Base-by-base conservation (phyloP, 2,113 vertebrate genomes). In the Rhea americana region DNA sequence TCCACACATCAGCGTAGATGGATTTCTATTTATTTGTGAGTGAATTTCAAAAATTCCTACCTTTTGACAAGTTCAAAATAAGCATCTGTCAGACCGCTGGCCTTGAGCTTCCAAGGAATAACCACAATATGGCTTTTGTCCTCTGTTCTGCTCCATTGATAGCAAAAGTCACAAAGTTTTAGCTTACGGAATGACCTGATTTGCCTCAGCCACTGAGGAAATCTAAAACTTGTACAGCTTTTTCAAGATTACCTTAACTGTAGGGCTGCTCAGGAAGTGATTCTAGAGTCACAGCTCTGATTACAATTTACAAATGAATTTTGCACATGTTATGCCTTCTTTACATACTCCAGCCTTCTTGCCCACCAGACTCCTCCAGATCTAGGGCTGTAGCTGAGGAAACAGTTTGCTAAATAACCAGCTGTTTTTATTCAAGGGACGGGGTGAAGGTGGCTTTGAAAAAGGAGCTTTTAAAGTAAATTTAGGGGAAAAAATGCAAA, bases 401-500 rank as follows among this genome's bases (percentile, higher is more conserved):
- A 75, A 73, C 21, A 65, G 41, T 58, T 50, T 72, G 35, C 24
- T 16, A 83, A 87, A n/a, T 7, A 74, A 67, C 37, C 48, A 56
- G 13, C 32, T 83, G 22, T 30, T 87, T 71, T 65, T 55, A 35
- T 67, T 47, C 21, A 68, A 63, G 47, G 20, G 41, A 56, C 8
- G 30, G 30, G 47, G 32, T 5, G 48, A 93, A 78, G 45, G 39
- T 66, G 22, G 39, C 41, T 90, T 84, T 61, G n/a, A 74, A 91
- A 91, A 84, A 65, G 18, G 8, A 81, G 30, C 9, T 88, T 86
- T 93, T 90, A 61, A 78, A 84, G 56, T 24, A 88, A 88, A 94
- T 88, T 53, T 68, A 86, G 41, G 50, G 37, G 35, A 51, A 72
- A 86, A 94, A 93, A 70, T 70, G 47, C 53, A 56, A 90, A 92